phyloP scores from a whole-genome alignment of 2,113 vertebrate genomes.

The Lampris megalopsis region DNA sequence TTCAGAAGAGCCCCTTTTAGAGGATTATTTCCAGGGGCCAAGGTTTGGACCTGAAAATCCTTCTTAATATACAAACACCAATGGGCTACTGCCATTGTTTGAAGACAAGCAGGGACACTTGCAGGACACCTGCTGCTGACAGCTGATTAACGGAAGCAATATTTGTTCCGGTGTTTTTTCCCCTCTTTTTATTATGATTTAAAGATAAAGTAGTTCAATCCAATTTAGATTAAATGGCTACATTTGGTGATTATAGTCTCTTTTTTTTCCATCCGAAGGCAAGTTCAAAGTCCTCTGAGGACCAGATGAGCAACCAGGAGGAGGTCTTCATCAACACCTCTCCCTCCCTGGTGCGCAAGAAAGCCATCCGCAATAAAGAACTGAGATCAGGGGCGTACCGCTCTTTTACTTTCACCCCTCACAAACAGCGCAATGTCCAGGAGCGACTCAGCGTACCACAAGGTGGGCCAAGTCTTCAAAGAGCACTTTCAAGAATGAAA shows the following conservation, averaged over 20 bases:
- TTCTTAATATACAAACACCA: too few relatives aligned
- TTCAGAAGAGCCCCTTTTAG: conserved; percentile 87
- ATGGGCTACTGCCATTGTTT: too few relatives aligned
- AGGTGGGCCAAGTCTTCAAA: conserved; percentile 82
- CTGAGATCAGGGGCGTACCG: conserved; percentile 94
- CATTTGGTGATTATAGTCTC: too few relatives aligned
- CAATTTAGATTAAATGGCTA: too few relatives aligned
- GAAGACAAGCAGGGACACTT: too few relatives aligned
- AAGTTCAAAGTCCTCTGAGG: conserved; percentile 29
- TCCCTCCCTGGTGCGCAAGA: conserved; percentile 91
- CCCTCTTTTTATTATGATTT: too few relatives aligned
- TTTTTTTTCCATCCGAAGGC: conserved; percentile 21
- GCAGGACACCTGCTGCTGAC: too few relatives aligned
- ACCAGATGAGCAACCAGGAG: conserved; percentile 62
- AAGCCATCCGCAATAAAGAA: conserved; percentile 92
- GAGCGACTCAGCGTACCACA: conserved; percentile 77
- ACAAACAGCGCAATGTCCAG: conserved; percentile 83
- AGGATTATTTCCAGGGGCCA: conserved; percentile 63
- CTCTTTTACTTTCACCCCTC: conserved; percentile 87
- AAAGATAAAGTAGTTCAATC: too few relatives aligned
- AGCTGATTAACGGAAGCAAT: neutral
- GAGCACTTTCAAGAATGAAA: conserved; percentile 76
- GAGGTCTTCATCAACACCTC: conserved; percentile 86
- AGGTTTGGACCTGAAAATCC: conserved; percentile 69
- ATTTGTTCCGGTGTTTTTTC: neutral